Percentiles rank a stretch among this genome's conserved stretches.
Conservation (phyloP, 2,113 vertebrate genomes). For the Sylvilagus bachmani region DNA sequence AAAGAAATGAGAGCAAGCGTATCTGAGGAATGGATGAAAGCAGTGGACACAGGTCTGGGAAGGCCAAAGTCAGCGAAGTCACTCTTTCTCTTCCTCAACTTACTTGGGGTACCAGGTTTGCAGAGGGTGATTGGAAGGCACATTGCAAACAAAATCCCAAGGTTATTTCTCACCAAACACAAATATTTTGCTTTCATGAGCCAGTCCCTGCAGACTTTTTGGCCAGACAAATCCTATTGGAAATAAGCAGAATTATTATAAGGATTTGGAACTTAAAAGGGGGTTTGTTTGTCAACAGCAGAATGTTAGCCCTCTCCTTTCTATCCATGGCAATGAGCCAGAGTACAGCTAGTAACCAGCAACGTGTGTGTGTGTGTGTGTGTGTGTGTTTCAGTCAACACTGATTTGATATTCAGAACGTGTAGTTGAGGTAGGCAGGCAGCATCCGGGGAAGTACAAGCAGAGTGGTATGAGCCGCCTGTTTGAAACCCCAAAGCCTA, state of each 20-base stretch:
- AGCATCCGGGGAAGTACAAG: not conserved
- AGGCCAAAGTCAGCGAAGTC: not conserved
- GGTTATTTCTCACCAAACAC: slow-evolving; percentile 74
- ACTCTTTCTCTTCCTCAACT: not conserved
- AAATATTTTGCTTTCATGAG: slow-evolving; percentile 83
- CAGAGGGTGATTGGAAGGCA: slow-evolving; percentile 13
- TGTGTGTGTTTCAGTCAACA: not conserved
- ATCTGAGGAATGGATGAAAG: not conserved
- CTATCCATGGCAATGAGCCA: not conserved
- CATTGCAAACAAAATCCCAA: slow-evolving; percentile 27
- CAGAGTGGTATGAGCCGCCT: not conserved
- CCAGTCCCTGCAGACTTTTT: slow-evolving; percentile 39
- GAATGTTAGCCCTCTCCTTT: not conserved
- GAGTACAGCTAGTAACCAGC: not conserved
- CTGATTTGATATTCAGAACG: not conserved
- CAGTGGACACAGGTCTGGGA: not conserved
- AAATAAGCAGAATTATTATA: slow-evolving; percentile 63
- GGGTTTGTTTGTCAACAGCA: not conserved
- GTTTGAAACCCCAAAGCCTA: not conserved
- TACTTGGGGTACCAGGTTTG: not conserved
- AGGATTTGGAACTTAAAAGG: slow-evolving; percentile 25
- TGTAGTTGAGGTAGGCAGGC: not conserved
- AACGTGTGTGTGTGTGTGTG: fast-evolving
- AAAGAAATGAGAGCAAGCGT: not conserved
- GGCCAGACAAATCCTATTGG: slow-evolving; percentile 53